Base-by-base conservation (phyloP, 2,113 vertebrate genomes). In the Alexandromys fortis region DNA sequence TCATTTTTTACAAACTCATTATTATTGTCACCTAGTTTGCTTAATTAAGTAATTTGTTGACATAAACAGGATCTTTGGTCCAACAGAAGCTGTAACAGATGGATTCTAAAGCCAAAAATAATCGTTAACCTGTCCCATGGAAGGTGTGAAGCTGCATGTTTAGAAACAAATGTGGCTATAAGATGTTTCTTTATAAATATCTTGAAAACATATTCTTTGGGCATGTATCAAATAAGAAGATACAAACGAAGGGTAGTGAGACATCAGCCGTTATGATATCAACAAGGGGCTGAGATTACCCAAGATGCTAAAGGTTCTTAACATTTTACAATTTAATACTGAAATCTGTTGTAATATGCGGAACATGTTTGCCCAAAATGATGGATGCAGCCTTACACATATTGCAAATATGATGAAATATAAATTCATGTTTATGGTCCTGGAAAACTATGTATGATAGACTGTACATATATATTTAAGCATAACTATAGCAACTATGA, bases 21-120 rank as follows among this genome's bases (percentile, higher is more conserved):
- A 83, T 94, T 94, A 26, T 94, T 5, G 1, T 95, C 93, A 81
- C 93, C 94, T 94, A 82, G 52, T 97, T 96, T 94, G 85, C 81
- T 92, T 97, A 98, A 97, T 95, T 96, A 97, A 97, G 81, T 96
- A 95, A 96, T 96, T 96, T 96, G 90, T 95, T 97, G 94, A 96
- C 52, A 92, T 96, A 94, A 96, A 94, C 85, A 94, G 72, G 76
- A 94, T 89, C 85, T 95, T 95, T 96, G 88, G 45, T 73, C 88
- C 76, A 95, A 63, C 47, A 92, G 88, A 97, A 96, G 73, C n/a
- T 77, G 10, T 93, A 95, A 92, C 96, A 98, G 94, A 96, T 98
- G 95, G 92, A 30, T 68, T 85, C 61, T 92, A 95, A 97, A 96
- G 85, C 72, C 88, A 90, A 94, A 97, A 91, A 91, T 89, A 93